Conservation (phyloP, 2,113 vertebrate species). For the Syrmaticus mikado region DNA sequence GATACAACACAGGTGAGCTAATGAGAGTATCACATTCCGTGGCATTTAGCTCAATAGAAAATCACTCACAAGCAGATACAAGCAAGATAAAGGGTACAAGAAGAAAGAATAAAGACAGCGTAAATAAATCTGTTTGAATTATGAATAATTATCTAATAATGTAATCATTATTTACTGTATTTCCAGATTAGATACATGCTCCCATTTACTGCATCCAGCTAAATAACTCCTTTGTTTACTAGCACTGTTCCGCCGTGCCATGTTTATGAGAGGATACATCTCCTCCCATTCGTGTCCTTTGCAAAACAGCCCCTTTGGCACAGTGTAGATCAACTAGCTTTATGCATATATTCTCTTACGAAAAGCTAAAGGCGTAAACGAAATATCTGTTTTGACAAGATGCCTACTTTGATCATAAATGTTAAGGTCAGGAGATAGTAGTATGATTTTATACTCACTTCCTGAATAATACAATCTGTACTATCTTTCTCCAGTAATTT, state of each 20-base stretch:
- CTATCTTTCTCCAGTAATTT: neutral
- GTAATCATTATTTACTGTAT: neutral
- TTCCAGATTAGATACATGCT: neutral
- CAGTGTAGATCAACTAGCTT: neutral
- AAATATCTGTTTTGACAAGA: constrained; percentile 28
- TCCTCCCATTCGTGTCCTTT: neutral
- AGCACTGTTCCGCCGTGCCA: neutral
- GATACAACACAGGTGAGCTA: neutral
- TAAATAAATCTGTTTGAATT: neutral
- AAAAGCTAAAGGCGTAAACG: constrained; percentile 3
- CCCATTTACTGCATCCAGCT: neutral
- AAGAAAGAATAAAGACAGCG: neutral
- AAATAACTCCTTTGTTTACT: neutral
- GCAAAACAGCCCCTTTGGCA: constrained; percentile 1
- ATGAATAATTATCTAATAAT: neutral
- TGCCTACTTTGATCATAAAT: constrained; percentile 15
- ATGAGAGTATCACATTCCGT: neutral
- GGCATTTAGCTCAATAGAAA: neutral
- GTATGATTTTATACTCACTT: neutral
- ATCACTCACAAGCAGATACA: neutral
- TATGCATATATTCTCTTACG: neutral
- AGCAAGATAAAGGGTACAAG: neutral
- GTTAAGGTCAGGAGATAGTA: neutral
- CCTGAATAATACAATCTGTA: neutral
- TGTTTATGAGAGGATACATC: neutral